Evolutionary conservation across 2,113 vertebrate genomes (phyloP), one percentile per base, ranked within the genome.

Genomic region (Scartelaos histophorus): DNA sequence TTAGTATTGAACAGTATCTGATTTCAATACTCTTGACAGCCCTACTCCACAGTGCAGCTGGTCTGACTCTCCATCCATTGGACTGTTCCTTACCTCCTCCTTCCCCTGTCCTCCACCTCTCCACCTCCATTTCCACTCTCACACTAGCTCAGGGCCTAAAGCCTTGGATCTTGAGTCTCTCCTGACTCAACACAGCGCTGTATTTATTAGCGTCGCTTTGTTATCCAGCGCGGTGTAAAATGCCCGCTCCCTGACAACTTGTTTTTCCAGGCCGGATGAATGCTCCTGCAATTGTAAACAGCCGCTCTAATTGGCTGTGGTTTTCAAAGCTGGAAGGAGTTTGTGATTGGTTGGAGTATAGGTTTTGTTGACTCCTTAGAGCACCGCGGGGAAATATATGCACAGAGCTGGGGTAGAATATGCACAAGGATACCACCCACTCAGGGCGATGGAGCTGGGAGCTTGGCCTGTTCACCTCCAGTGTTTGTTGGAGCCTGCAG

Each of bases 401-500:
- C 34, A 69, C 21, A 19, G 15, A 19, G 21, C 68, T 58, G 64
- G 61, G 75, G 72, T 74, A 66, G 77, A 75, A 65, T 47, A 71
- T 46, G 66, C 56, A 29, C 47, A 71, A 66, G 66, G 64, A 79
- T 71, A 51, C 70, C 68, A 53, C 45, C 64, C 79, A 64, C 43
- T 54, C 58, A 22, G 66, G 64, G 69, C 49, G 68, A 75, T n/a
- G 13, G 67, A 69, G 73, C 74, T 49, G 68, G 71, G 57, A 75
- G 79, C 81, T 57, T 71, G 13, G 24, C 67, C 51, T 64, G 16
- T 51, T 70, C 70, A 54, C 72, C 62, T 80, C 69, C 64, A 72
- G 12, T 56, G 54, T 71, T 77, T 77, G 82, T 85, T 79, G 79
- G 46, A 64, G 46, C 75, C 71, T 62, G 75, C 82, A 81, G 87